Conservation (phyloP, 2,888 invertebrate species). For the Ophion slaviceki region DNA sequence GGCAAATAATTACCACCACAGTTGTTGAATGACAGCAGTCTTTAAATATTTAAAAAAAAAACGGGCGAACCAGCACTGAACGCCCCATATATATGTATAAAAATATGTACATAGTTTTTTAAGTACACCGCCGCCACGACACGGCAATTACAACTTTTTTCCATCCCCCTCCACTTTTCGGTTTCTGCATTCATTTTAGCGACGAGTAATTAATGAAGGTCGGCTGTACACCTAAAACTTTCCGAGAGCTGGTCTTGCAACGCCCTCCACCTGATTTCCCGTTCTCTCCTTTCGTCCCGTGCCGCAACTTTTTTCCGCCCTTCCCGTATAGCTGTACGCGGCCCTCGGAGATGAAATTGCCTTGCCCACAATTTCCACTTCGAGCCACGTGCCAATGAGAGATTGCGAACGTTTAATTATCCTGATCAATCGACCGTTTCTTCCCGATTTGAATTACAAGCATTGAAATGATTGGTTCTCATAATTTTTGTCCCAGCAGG, state of each 20-base stretch:
- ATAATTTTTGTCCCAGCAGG: background rate
- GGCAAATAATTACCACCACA: background rate
- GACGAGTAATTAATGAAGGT: conserved; percentile 68
- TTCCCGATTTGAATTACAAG: background rate
- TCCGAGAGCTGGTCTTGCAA: conserved; percentile 37
- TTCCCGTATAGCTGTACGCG: background rate
- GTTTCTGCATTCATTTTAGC: conserved; percentile 59
- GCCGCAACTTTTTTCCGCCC: background rate
- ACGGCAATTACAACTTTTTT: conserved; percentile 68
- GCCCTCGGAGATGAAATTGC: conserved; percentile 13
- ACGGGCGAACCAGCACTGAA: conserved; percentile 1
- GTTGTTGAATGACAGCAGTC: background rate
- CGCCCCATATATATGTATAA: conserved; percentile 14
- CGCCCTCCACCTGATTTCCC: conserved; percentile 36
- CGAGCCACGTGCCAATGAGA: conserved; percentile 14
- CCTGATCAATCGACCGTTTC: background rate
- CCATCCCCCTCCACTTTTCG: conserved; percentile 25
- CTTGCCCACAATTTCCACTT: conserved; percentile 22
- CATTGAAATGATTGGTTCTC: background rate
- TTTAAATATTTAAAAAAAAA: conserved; percentile 4
- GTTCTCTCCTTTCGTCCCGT: conserved; percentile 7
- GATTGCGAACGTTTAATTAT: background rate
- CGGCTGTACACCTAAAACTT: conserved; percentile 39
- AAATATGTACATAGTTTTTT: conserved; percentile 20
- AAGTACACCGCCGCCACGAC: conserved; percentile 24